Evolutionary conservation across 2,888 invertebrate species (phyloP).

Genomic region (Spilarctia lutea): DNA sequence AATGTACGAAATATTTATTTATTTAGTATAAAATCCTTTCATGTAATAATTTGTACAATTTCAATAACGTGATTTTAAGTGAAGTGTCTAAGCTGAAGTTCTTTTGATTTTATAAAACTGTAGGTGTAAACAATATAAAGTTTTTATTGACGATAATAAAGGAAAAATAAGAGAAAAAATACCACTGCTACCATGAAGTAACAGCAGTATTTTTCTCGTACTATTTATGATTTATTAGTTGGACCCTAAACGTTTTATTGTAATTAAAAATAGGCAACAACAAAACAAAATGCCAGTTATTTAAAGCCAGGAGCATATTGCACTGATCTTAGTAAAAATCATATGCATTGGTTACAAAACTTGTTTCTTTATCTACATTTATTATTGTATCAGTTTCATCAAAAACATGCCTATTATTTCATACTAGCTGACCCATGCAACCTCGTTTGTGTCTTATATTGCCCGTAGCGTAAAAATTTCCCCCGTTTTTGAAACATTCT

Average conservation of each 20-base stretch:
- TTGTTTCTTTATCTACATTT: no score
- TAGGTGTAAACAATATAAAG: background rate
- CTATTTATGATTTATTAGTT: background rate
- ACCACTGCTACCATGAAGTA: background rate
- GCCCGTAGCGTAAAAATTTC: no score
- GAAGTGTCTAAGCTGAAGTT: background rate
- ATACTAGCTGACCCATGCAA: no score
- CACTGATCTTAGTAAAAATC: background rate
- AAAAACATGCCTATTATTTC: background rate
- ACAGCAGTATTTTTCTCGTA: background rate
- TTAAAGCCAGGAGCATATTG: background rate
- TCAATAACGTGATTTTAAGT: background rate
- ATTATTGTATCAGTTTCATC: no score
- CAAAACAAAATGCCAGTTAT: background rate
- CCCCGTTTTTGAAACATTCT: no score
- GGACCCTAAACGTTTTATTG: background rate
- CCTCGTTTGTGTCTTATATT: no score
- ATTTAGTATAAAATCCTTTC: background rate
- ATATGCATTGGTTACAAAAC: no score
- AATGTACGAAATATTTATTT: no score
- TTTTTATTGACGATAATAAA: no score
- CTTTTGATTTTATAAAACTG: background rate
- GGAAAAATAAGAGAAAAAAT: no score
- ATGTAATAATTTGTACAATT: background rate
- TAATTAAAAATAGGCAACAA: background rate